Evolutionary conservation across 2,888 invertebrate genomes (phyloP), one percentile per base, ranked within the genome.

Genomic region (Tribolium freemani): DNA sequence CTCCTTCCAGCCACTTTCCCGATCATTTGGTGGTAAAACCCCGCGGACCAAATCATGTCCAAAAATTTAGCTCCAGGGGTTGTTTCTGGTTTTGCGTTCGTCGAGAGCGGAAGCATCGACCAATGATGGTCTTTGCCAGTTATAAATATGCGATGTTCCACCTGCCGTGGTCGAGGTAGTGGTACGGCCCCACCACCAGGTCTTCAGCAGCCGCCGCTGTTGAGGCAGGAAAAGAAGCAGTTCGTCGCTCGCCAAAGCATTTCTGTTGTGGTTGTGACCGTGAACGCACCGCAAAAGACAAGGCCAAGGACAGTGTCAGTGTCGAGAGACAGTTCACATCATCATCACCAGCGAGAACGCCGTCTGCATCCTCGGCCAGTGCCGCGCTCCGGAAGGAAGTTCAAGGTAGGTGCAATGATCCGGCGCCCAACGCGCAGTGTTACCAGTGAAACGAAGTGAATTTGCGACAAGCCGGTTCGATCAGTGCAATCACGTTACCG

Each of bases 241-340:
- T 84, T 84, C 85, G 83, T 83, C 83, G 85, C 78, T 84, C 84
- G 84, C 81, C 83, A 83, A 84, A 84, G 85, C 86, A 86, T 85
- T 86, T 85, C 85, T 84, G 85, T 86, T 83, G 85, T 85, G 84
- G 83, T 84, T 82, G 85, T 85, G 85, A 84, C 85, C 85, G 86
- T 83, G 86, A 85, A 86, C 83, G 84, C 84, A 83, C 77, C 79
- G 80, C 75, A 80, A 83, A 83, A 81, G 81, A 81, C 82, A 84
- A 84, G 84, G 84, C 84, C 84, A 85, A 85, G 84, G 84, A 83
- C 84, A 82, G 84, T 83, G 84, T 83, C 84, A 84, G 84, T 84
- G 84, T 83, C 83, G 46, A 66, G 45, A 11, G 46, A 68, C 61
- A 71, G 71, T 71, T 71, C 58, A 66, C 71, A 64, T 30, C 63